Evolutionary conservation across 2,888 invertebrate genomes (phyloP).

Genomic region (Ceriagrion tenellum): DNA sequence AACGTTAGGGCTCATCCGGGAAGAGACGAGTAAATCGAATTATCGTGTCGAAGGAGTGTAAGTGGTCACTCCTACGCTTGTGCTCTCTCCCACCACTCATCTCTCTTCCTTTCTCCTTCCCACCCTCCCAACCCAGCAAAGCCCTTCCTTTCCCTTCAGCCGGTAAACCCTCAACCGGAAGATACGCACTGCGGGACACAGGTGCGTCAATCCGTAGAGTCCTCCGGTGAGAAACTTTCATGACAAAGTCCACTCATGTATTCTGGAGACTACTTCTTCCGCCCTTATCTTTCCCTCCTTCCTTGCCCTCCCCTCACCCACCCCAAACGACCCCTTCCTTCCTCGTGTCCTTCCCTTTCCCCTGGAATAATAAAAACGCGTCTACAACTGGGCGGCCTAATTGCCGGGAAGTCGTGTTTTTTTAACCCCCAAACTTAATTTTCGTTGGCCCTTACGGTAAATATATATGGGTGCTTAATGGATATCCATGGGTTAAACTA

Average conservation of each 20-base stretch:
- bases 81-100: background rate
- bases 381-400: background rate
- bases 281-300: conserved; percentile 29
- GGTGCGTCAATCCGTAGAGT: conserved; percentile 57
- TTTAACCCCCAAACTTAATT: background rate
- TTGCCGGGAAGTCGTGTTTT: background rate
- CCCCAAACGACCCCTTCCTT: background rate
- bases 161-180: conserved; percentile 50
- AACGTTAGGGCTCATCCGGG: conserved; percentile 54
- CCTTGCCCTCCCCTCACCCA: background rate
- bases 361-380: background rate
- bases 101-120: background rate
- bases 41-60: conserved; percentile 68
- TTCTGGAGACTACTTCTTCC: conserved; percentile 25
- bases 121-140: background rate
- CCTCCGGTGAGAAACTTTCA: conserved; percentile 47
- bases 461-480: background rate
- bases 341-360: background rate
- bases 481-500: background rate
- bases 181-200: conserved; percentile 67
- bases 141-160: background rate
- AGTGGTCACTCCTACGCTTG: conserved; percentile 56
- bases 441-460: background rate
- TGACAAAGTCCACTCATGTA: conserved; percentile 42
- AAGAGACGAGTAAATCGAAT: conserved; percentile 66